A percentile compares a stretch with the other conserved stretches of the same genome.
Evolutionary conservation across 92 coral and sea anemone species (phyloP).

Genomic region (Blastomussa wellsi): DNA sequence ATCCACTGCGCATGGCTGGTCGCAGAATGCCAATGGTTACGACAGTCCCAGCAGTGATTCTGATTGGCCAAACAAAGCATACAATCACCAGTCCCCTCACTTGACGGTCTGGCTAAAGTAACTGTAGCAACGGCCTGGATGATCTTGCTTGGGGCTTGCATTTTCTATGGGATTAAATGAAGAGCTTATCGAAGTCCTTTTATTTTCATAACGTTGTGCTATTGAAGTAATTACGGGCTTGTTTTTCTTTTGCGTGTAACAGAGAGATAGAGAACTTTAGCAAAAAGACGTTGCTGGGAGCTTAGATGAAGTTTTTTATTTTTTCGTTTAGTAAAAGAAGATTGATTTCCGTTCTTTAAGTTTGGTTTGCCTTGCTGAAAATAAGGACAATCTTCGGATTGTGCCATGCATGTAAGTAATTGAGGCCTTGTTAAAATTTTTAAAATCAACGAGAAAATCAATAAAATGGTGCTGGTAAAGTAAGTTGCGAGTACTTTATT

Average conservation of each 20-base stretch:
- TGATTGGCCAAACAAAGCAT: conserved; percentile 82
- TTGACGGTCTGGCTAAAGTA: conserved; percentile 83
- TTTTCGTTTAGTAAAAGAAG: background rate
- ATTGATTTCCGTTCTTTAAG: background rate
- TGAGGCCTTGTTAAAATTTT: background rate
- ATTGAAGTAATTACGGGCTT: background rate
- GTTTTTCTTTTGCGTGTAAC: background rate
- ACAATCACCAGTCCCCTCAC: conserved; percentile 68
- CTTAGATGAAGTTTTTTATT: background rate
- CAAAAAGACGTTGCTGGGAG: background rate
- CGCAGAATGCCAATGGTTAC: conserved; percentile 74
- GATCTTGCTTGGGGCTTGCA: background rate
- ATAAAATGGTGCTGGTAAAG: conserved; percentile 1
- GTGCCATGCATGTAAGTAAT: background rate
- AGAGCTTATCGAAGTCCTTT: background rate
- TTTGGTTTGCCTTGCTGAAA: background rate
- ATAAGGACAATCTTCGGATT: background rate
- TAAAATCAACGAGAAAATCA: background rate
- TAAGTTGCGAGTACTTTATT: background rate
- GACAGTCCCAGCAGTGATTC: conserved; percentile 79
- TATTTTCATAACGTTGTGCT: background rate
- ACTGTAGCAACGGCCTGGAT: conserved; percentile 1
- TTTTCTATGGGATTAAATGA: background rate
- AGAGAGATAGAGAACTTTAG: background rate
- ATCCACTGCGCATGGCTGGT: conserved; percentile 79